Conservation (phyloP, 2,113 vertebrate genomes). For the Halichoerus grypus region DNA sequence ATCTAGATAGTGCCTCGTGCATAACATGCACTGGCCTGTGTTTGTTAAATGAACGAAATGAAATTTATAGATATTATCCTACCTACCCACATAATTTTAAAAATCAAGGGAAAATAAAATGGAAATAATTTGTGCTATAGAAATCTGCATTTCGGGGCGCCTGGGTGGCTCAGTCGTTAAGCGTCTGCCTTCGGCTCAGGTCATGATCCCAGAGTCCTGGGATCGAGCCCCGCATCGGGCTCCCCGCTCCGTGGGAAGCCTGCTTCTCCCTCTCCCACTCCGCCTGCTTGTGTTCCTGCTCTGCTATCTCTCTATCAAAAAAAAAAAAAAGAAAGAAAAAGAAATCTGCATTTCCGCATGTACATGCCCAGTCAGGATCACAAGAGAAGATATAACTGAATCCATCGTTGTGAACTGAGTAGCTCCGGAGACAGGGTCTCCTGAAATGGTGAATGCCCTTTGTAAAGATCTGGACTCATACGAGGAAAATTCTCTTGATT, state of each 20-base stretch:
- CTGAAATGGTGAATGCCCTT: background rate
- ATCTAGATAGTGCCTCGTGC: background rate
- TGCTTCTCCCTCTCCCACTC: no score
- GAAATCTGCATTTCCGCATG: background rate
- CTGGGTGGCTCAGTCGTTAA: no score
- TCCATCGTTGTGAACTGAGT: background rate
- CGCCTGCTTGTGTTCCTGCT: no score
- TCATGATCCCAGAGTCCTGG: no score
- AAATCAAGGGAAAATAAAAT: background rate
- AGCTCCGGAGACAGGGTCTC: background rate
- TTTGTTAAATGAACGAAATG: background rate
- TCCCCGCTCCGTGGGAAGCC: no score
- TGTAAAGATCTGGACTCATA: background rate
- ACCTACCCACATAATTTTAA: background rate
- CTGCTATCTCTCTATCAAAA: no score
- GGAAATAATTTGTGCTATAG: background rate
- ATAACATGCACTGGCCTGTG: background rate
- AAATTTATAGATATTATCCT: background rate
- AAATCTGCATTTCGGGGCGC: background rate
- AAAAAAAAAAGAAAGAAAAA: background rate
- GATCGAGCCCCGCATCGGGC: no score
- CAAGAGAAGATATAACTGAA: background rate
- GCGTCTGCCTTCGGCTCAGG: no score
- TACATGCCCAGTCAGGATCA: background rate
- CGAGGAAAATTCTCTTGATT: background rate